Evolutionary conservation across 2,888 invertebrate species (phyloP), one percentile per base, ranked within the genome.

Genomic region (Pyrrhia umbra): DNA sequence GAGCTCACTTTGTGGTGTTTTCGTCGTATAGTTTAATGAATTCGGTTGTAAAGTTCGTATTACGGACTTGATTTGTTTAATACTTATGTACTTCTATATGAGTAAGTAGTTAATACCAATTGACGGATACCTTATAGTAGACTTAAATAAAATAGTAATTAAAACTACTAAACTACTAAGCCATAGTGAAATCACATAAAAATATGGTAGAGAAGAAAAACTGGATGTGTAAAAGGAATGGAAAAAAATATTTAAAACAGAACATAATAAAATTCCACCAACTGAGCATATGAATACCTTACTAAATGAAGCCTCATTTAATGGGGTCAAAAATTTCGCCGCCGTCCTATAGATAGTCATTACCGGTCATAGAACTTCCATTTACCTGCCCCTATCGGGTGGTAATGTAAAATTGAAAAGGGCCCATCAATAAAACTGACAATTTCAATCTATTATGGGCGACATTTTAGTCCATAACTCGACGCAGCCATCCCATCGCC

Each of bases 341-440:
- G n/a, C 46, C 46, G 9, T 56, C 56, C 37, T n/a, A 68, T 65
- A 69, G 49, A 70, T 63, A 67, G 46, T 68, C 50, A 68, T 66
- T 64, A 67, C 25, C 34, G 52, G 63, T 42, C 63, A 62, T 65
- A 23, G 60, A 54, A 40, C 39, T 42, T 61, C 64, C 54, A 66
- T 51, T 66, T 61, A 76, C 70, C 68, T 70, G 61, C 10, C 64
- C 54, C 62, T 52, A 64, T 69, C 57, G 65, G 52, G 47, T 60
- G 55, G 51, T 70, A 75, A 81, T 70, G 77, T 68, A 69, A 76
- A 79, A 85, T 82, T 80, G 83, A 81, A 82, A 81, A 65, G 70
- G 65, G 65, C 46, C 77, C 77, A 84, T 83, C 80, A 77, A 84
- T 85, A 82, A 81, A 79, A 65, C 60, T 82, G 83, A 66, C 79